phyloP scores from a whole-genome alignment of 2,797 vertebrate species.

The Erethizon dorsatum region DNA sequence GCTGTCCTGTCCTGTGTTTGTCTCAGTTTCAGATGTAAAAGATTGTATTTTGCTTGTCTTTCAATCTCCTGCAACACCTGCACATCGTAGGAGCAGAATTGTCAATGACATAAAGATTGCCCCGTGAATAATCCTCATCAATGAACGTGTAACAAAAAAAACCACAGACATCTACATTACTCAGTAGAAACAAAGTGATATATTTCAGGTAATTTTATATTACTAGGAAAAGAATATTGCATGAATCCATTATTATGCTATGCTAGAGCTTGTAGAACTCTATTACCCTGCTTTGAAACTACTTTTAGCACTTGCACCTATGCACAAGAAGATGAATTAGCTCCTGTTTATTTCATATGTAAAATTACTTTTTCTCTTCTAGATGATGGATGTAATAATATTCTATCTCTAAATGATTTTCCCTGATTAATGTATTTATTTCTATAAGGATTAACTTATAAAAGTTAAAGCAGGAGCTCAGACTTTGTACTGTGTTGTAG shows the following conservation, averaged over 20 bases:
- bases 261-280: background rate
- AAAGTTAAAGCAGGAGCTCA: conserved; percentile 2
- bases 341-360: conserved; percentile 48
- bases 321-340: conserved; percentile 42
- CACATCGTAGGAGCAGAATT: background rate
- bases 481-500: background rate
- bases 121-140: background rate
- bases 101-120: background rate
- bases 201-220: conserved; percentile 65
- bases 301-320: conserved; percentile 36
- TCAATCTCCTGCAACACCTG: background rate
- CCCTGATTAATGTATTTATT: conserved; percentile 33
- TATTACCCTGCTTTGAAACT: conserved; percentile 46
- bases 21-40: background rate
- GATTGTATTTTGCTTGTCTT: background rate
- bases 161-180: background rate
- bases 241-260: background rate
- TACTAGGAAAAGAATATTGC: conserved; percentile 31
- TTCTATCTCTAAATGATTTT: conserved; percentile 19
- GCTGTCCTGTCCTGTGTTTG: background rate
- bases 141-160: background rate
- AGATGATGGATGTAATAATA: conserved; percentile 27
- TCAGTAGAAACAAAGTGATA: conserved; percentile 19
- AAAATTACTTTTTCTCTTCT: conserved; percentile 61
- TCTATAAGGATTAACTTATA: background rate